These are phyloP conservation scores for Cephonodes hylas DNA, from an alignment of 2,888 invertebrate genomes.

Conservation along the genomic window DNA sequence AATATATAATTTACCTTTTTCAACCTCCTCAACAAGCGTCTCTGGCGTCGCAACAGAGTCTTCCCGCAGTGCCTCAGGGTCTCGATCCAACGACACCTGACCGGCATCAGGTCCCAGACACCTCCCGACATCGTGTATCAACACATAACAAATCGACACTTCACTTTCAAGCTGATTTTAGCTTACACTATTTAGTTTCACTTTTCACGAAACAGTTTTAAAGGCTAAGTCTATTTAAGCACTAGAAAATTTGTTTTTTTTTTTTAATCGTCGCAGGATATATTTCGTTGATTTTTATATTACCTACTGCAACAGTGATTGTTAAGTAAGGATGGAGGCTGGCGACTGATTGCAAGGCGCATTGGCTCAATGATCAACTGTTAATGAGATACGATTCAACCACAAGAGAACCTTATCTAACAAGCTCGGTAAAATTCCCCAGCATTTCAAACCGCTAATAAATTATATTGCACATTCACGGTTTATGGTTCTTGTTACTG, in stretches of 20 bases:
- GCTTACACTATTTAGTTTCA: constrained; percentile 11
- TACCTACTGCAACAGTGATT: background rate
- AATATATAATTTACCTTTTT: constrained; percentile 80
- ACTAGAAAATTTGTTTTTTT: background rate
- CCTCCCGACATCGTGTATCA: constrained; percentile 55
- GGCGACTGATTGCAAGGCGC: background rate
- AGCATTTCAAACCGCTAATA: background rate
- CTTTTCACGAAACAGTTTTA: background rate
- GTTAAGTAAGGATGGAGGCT: too few species aligned
- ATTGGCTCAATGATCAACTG: background rate
- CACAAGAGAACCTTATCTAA: background rate
- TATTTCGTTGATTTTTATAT: background rate
- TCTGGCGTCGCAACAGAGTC: constrained; percentile 69
- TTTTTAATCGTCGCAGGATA: background rate
- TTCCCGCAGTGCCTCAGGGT: constrained; percentile 74
- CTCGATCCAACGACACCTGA: constrained; percentile 70
- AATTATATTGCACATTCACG: too few species aligned
- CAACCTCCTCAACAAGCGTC: constrained; percentile 66
- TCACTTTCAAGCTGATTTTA: constrained; percentile 7
- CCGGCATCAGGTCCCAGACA: constrained; percentile 71
- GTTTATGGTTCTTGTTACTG: background rate
- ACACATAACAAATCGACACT: constrained; percentile 37
- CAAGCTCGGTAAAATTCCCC: background rate
- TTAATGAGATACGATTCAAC: constrained; percentile 2
- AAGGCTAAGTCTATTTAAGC: too few species aligned